Evolutionary conservation across 1,140 invertebrate species (phyloP).

Genomic region (Bombus pyrosoma): DNA sequence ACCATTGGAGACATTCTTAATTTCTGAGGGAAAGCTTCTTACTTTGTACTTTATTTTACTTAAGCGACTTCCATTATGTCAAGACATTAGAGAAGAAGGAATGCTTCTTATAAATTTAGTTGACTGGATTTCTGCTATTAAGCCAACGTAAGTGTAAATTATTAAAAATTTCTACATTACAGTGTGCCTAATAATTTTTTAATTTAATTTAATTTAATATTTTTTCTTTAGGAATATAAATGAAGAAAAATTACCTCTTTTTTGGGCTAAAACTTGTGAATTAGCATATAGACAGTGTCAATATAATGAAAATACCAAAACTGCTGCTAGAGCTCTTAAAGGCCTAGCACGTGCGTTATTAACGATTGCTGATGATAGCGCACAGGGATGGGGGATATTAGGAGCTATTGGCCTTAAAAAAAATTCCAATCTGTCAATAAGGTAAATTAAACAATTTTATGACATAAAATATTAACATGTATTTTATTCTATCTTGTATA

Average conservation of each 20-base stretch:
- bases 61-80: conserved; percentile 80
- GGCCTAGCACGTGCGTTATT: conserved; percentile 81
- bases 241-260: conserved; percentile 85
- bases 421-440: conserved; percentile 83
- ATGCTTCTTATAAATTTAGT: conserved; percentile 81
- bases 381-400: conserved; percentile 84
- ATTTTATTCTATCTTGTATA: neutral
- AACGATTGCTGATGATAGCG: conserved; percentile 84
- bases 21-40: conserved; percentile 80
- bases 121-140: conserved; percentile 81
- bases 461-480: neutral
- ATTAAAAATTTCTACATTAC: neutral
- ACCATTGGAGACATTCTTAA: conserved; percentile 78
- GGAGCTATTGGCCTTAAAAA: conserved; percentile 86
- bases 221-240: conserved; percentile 81
- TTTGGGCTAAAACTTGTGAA: conserved; percentile 84
- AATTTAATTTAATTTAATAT: neutral
- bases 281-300: conserved; percentile 82
- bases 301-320: conserved; percentile 79
- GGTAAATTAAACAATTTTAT: conserved; percentile 73
- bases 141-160: conserved; percentile 79
- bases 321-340: conserved; percentile 81
- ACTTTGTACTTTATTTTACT: conserved; percentile 81
- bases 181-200: too few relatives aligned
- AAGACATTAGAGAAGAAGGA: conserved; percentile 81